Percentiles rank a stretch among this genome's conserved stretches.
phyloP scores from a whole-genome alignment of 2,888 invertebrate genomes.

The Lochmaea capreae region DNA sequence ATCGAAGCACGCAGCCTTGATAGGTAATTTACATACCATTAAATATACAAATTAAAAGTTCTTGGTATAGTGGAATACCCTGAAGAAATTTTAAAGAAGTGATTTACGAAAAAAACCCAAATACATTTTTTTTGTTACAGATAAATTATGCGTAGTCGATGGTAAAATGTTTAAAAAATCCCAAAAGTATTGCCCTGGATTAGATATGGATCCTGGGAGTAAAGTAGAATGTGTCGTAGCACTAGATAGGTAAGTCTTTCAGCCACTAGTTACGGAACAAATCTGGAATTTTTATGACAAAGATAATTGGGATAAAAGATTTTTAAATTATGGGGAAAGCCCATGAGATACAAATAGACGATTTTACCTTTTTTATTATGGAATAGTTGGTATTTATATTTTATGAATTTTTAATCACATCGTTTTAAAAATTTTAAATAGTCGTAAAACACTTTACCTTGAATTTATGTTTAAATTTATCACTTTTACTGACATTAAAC shows the following conservation, averaged over 20 bases:
- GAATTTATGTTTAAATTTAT: too few relatives aligned
- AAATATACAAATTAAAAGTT: neutral
- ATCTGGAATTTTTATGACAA: too few relatives aligned
- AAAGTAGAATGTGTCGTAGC: constrained; percentile 79
- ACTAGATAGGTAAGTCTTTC: constrained; percentile 72
- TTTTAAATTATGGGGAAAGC: too few relatives aligned
- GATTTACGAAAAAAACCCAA: neutral
- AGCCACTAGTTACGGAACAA: neutral
- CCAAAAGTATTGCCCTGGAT: constrained; percentile 72
- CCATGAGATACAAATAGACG: too few relatives aligned
- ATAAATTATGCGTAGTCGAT: constrained; percentile 79
- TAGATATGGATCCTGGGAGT: constrained; percentile 69
- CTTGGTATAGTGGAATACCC: neutral
- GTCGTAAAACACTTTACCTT: too few relatives aligned
- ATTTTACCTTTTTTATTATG: too few relatives aligned
- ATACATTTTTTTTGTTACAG: constrained; percentile 61
- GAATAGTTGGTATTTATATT: too few relatives aligned
- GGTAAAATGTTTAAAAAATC: constrained; percentile 72
- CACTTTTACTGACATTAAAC: too few relatives aligned
- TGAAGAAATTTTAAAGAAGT: neutral
- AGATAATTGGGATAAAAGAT: too few relatives aligned
- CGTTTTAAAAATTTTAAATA: too few relatives aligned
- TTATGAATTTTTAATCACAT: too few relatives aligned
- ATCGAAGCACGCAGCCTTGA: neutral
- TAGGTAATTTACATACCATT: constrained; percentile 1